Evolutionary conservation across 2,797 vertebrate species (phyloP).

Genomic region (Onychomys arenicola): DNA sequence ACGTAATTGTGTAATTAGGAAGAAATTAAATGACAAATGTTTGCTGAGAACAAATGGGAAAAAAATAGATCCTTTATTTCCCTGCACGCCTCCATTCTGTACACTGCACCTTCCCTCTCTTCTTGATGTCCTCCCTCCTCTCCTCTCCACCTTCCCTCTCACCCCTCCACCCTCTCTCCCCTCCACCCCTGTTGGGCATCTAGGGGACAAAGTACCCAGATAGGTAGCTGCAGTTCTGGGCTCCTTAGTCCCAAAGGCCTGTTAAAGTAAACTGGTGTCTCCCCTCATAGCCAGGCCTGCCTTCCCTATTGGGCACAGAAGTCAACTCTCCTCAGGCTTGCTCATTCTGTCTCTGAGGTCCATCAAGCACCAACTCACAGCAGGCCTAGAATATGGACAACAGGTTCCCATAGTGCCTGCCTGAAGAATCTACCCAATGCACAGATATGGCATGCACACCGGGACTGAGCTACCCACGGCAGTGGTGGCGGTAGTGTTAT

Average conservation of each 20-base stretch:
- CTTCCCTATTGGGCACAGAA: not conserved
- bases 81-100: constrained; percentile 57
- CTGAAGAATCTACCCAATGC: not conserved
- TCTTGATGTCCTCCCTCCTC: not conserved
- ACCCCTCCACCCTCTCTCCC: too few species aligned
- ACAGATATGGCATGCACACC: too few species aligned
- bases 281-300: not conserved
- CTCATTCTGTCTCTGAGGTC: not conserved
- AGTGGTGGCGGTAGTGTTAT: too few species aligned
- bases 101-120: not conserved
- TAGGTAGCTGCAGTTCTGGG: not conserved
- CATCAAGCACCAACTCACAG: not conserved
- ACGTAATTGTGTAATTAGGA: constrained; percentile 86
- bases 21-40: constrained; percentile 83
- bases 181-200: too few species aligned
- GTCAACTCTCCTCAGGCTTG: not conserved
- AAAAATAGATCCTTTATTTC: constrained; percentile 68
- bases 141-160: not conserved
- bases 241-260: not conserved
- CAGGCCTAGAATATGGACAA: not conserved
- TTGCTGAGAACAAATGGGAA: constrained; percentile 77
- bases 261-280: not conserved
- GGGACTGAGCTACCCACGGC: not conserved
- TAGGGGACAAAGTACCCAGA: not conserved
- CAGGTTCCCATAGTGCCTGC: not conserved